These are phyloP conservation scores for Capitulum mitella DNA, from an alignment of 2,888 invertebrate species.

Conservation along the genomic window DNA sequence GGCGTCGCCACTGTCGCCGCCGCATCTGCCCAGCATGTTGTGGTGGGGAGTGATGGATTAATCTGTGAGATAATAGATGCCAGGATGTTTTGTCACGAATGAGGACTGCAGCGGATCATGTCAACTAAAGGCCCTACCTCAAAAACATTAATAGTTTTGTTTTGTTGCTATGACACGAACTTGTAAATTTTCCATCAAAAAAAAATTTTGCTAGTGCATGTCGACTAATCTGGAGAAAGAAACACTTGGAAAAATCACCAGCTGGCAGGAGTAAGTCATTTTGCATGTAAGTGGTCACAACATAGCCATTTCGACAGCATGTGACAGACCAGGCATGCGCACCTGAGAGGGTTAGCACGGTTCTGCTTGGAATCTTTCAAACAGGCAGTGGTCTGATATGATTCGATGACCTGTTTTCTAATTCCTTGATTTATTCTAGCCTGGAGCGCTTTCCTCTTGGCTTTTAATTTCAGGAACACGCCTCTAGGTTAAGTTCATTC, in stretches of 20 bases:
- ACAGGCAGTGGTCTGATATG: conserved; percentile 38
- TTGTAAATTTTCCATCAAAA: background rate
- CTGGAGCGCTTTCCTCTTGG: conserved; percentile 68
- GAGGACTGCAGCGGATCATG: no score
- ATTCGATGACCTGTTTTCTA: conserved; percentile 15
- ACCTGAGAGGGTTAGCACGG: conserved; percentile 26
- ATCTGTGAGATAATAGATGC: no score
- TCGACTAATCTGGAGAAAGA: no score
- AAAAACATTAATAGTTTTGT: no score
- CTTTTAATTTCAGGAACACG: conserved; percentile 65
- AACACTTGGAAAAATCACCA: no score
- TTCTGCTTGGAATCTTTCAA: background rate
- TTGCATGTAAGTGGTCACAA: background rate
- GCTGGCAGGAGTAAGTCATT: no score
- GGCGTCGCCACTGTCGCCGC: background rate
- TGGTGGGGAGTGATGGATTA: no score
- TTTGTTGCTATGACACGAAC: no score
- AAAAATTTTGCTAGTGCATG: no score
- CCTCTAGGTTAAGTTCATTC: conserved; percentile 52
- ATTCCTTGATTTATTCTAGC: conserved; percentile 50
- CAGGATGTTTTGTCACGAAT: no score
- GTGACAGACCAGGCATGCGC: conserved; percentile 32
- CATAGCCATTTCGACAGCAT: conserved; percentile 27
- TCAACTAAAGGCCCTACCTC: no score
- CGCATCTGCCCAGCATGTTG: background rate